Conservation (phyloP, 1,140 invertebrate genomes). For the Stegodyphus mimosarum region DNA sequence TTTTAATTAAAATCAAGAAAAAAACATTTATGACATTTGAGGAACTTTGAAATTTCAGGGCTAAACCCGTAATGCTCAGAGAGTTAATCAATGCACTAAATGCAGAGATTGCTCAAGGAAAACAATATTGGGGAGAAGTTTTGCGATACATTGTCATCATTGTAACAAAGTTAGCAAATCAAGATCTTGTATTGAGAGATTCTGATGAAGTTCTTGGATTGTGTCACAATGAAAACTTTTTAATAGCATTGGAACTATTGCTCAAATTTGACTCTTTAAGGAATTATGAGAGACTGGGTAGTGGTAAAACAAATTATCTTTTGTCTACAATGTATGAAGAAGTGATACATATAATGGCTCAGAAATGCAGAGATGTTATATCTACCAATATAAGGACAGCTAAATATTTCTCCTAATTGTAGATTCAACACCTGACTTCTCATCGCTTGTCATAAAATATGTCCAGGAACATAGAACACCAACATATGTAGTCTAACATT, state of each 20-base stretch:
- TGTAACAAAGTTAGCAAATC: neutral
- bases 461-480: too few species aligned
- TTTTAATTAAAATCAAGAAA: too few species aligned
- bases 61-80: too few species aligned
- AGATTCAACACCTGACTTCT: conserved; percentile 62
- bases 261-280: conserved; percentile 14
- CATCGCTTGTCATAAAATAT: too few species aligned
- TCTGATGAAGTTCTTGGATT: conserved; percentile 9
- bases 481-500: too few species aligned
- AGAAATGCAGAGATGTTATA: conserved; percentile 2
- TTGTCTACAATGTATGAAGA: conserved; percentile 11
- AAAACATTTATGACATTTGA: too few species aligned
- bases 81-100: neutral
- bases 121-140: neutral
- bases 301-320: conserved; percentile 5
- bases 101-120: neutral
- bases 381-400: conserved; percentile 20
- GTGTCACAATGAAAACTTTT: neutral
- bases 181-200: neutral
- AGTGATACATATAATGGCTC: conserved; percentile 23
- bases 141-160: neutral
- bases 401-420: conserved; percentile 68
- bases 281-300: conserved; percentile 13
- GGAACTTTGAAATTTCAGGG: too few species aligned
- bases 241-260: conserved; percentile 1